phyloP scores from a whole-genome alignment of 92 coral and sea anemone species.

The Porites evermanni region DNA sequence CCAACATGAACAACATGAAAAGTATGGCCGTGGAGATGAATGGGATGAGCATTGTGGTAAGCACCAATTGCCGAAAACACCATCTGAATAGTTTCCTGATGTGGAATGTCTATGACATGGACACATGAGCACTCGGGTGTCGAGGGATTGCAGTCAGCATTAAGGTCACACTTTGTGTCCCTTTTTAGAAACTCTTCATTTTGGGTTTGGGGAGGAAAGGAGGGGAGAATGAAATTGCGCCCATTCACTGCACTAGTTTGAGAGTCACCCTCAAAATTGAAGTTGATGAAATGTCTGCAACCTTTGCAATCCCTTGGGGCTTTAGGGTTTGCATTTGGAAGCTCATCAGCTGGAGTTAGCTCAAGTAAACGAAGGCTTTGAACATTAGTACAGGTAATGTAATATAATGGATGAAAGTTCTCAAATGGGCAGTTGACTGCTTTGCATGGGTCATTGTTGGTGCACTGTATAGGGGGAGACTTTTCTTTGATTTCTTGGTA shows the following conservation, averaged over 20 bases:
- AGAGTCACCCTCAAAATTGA: conserved; percentile 57
- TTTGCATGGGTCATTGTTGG: neutral
- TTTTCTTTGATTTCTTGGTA: conserved; percentile 3
- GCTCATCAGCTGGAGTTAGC: conserved; percentile 47
- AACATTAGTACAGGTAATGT: neutral
- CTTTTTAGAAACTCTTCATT: conserved; percentile 3
- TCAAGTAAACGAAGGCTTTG: conserved; percentile 38
- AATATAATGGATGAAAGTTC: too few species aligned
- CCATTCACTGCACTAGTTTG: conserved; percentile 61
- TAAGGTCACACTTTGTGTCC: neutral
- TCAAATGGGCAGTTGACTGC: too few species aligned
- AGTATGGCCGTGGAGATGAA: conserved; percentile 49
- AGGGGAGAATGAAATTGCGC: conserved; percentile 53
- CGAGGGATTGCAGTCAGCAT: conserved; percentile 41
- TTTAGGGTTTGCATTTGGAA: conserved; percentile 34
- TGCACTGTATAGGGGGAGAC: conserved; percentile 42
- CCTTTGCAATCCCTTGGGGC: conserved; percentile 11
- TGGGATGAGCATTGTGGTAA: conserved; percentile 53
- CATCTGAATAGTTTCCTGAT: neutral
- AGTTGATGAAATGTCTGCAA: conserved; percentile 54
- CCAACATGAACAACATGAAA: too few species aligned
- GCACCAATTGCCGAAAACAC: conserved; percentile 56
- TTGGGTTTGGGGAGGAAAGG: conserved; percentile 58
- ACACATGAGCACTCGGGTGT: conserved; percentile 60
- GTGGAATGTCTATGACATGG: conserved; percentile 67